These are phyloP conservation scores for Noctua fimbriata DNA, from an alignment of 2,888 invertebrate genomes.

Conservation along the genomic window DNA sequence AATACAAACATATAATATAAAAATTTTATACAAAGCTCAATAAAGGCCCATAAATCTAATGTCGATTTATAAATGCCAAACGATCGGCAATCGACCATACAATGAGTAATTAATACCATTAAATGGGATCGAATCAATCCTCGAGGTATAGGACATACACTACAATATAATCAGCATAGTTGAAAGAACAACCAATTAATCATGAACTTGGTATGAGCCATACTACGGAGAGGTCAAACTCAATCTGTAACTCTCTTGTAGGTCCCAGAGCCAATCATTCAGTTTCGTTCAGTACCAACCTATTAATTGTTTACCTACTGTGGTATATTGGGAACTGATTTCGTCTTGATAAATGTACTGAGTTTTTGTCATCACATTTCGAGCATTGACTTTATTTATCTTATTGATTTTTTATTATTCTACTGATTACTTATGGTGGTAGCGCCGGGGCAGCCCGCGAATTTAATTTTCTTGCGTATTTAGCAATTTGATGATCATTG, in stretches of 20 bases:
- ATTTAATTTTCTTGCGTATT: too few relatives aligned
- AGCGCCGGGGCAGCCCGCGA: too few relatives aligned
- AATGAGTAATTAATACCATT: conserved; percentile 34
- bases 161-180: conserved; percentile 5
- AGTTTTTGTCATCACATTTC: conserved; percentile 5
- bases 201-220: conserved; percentile 4
- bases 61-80: conserved; percentile 14
- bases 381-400: background rate
- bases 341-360: conserved; percentile 10
- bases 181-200: conserved; percentile 6
- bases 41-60: conserved; percentile 2
- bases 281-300: background rate
- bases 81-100: conserved; percentile 20
- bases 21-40: conserved; percentile 12
- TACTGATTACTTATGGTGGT: background rate
- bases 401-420: background rate
- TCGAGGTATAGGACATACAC: background rate
- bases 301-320: background rate
- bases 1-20: conserved; percentile 55
- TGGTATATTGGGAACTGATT: background rate
- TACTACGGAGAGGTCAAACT: background rate
- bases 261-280: background rate
- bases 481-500: too few relatives aligned
- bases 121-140: conserved; percentile 13
- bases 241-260: background rate